These are phyloP conservation scores for Chondrilla cf. caribensis DNA, from an alignment of 37 sponge, comb jelly and placozoan species.

Conservation along the genomic window DNA sequence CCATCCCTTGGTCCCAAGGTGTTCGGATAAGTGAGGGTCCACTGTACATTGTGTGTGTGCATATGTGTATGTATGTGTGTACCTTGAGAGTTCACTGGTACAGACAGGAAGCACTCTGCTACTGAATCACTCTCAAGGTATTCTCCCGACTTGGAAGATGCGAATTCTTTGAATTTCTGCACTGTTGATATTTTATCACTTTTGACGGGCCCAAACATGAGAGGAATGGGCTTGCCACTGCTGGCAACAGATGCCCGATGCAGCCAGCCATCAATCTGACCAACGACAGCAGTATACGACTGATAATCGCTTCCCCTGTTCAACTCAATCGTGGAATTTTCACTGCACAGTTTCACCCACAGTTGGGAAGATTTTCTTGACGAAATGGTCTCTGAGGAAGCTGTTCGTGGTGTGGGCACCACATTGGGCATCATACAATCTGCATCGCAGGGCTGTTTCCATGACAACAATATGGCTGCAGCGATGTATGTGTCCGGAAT, in stretches of 20 bases:
- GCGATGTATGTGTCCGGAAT: neutral
- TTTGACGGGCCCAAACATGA: slow-evolving; percentile 2
- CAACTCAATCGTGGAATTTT: neutral
- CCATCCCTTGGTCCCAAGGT: too few species aligned
- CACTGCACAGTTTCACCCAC: neutral
- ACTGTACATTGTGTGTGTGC: too few species aligned
- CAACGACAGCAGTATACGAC: neutral
- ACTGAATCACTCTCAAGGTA: neutral
- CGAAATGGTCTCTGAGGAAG: too few species aligned
- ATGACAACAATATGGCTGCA: neutral
- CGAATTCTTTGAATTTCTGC: neutral
- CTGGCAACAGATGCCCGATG: neutral
- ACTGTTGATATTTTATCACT: neutral
- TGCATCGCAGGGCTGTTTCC: neutral
- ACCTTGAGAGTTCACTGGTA: too few species aligned
- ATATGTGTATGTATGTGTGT: too few species aligned
- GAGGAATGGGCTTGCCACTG: neutral
- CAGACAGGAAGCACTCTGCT: neutral
- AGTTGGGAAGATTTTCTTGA: neutral
- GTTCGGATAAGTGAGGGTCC: too few species aligned
- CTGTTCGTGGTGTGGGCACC: too few species aligned
- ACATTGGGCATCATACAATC: too few species aligned
- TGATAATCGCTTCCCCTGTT: neutral
- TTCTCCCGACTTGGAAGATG: neutral
- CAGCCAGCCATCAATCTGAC: neutral